Evolutionary conservation across 1,140 invertebrate genomes (phyloP), one percentile per base, ranked within the genome.

Genomic region (Solen grandis): DNA sequence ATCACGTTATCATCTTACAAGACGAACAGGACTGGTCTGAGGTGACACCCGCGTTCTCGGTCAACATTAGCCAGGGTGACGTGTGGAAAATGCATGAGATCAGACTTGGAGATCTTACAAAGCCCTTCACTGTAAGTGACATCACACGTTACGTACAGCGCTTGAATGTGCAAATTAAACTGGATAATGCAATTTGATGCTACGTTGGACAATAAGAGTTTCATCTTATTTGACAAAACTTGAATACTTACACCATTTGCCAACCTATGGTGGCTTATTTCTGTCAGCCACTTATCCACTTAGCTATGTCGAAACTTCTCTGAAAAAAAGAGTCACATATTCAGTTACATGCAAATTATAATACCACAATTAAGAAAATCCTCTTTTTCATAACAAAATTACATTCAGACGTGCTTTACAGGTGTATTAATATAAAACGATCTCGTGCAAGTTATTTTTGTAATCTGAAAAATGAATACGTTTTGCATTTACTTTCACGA

Each of bases 91-190:
- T 66, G 8, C 8, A 76, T 19, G 41, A 3, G 10, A 65, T 76
- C 10, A 41, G 8, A 22, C 16, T 76, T 13, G 29, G 31, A 54
- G 13, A 3, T 22, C 60, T 60, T 33, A 14, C 46, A n/a, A 35
- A 76, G 57, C 62, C 74, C 19, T 76, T 76, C 22, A 60, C 65
- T 46, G 74, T 76, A 72, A 72, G 41, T 22, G n/a, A 35, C 60
- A 60, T 27, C 14, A 60, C 10, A 60, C 59, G 29, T 60, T n/a
- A n/a, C n/a, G n/a, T n/a, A n/a, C n/a, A n/a, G n/a, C n/a, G n/a
- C n/a, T n/a, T n/a, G n/a, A n/a, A n/a, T n/a, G n/a, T n/a, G n/a
- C n/a, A n/a, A n/a, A n/a, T n/a, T n/a, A n/a, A n/a, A n/a, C n/a
- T n/a, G n/a, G n/a, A n/a, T n/a, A n/a, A n/a, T n/a, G n/a, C n/a